Conservation (phyloP, 2,797 vertebrate species). For the Erpetoichthys calabaricus region DNA sequence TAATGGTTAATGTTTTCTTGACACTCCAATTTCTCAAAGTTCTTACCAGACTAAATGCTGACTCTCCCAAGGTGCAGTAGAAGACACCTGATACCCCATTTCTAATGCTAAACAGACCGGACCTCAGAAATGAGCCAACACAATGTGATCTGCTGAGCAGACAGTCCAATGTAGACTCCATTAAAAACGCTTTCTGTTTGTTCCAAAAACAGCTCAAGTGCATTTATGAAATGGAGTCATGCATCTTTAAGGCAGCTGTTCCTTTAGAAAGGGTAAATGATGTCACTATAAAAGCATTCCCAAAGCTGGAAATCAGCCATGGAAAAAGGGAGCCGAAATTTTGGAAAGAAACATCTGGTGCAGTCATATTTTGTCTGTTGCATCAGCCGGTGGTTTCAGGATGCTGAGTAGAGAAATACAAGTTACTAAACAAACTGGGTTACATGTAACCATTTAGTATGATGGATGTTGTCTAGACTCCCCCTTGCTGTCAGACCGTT, state of each 20-base stretch:
- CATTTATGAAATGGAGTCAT: constrained; percentile 8
- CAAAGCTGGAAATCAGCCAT: constrained; percentile 38
- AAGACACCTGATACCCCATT: too few relatives aligned
- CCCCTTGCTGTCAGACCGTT: too few relatives aligned
- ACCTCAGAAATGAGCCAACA: too few relatives aligned
- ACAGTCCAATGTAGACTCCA: too few relatives aligned
- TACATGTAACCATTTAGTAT: not conserved
- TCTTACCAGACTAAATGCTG: too few relatives aligned
- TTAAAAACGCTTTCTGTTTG: not conserved
- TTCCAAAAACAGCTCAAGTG: not conserved
- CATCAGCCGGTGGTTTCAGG: constrained; percentile 39
- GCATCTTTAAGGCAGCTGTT: constrained; percentile 27
- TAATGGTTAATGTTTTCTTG: too few relatives aligned
- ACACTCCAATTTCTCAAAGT: too few relatives aligned
- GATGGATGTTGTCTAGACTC: too few relatives aligned
- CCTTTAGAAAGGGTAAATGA: constrained; percentile 27
- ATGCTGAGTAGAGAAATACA: constrained; percentile 38
- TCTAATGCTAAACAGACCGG: too few relatives aligned
- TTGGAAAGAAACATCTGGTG: constrained; percentile 24
- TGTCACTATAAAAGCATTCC: constrained; percentile 41
- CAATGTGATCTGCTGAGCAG: too few relatives aligned
- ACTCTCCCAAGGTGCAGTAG: too few relatives aligned
- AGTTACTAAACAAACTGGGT: constrained; percentile 28
- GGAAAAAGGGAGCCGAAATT: constrained; percentile 18
- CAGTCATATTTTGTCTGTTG: constrained; percentile 21